phyloP scores from a whole-genome alignment of 2,113 vertebrate genomes.

The Hassar affinis region DNA sequence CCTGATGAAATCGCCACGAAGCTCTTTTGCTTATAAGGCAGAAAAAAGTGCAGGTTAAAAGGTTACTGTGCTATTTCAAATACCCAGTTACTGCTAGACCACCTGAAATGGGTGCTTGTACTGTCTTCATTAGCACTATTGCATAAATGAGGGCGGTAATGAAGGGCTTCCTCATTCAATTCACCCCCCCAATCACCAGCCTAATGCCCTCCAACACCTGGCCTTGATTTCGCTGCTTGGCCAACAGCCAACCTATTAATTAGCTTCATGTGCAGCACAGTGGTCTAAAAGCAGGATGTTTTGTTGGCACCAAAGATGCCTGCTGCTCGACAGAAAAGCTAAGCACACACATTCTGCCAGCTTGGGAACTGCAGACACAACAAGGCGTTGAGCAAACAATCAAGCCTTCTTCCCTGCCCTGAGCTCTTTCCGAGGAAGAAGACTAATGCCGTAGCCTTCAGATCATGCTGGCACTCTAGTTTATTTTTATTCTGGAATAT shows the following conservation, averaged over 20 bases:
- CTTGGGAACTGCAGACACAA: slow-evolving; percentile 20
- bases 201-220: slow-evolving; percentile 69
- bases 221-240: slow-evolving; percentile 62
- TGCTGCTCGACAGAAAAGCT: slow-evolving; percentile 57
- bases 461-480: slow-evolving; percentile 8
- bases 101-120: slow-evolving; percentile 53
- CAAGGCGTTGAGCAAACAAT: slow-evolving; percentile 19
- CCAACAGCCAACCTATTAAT: slow-evolving; percentile 59
- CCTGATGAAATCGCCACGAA: slow-evolving; percentile 38
- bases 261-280: slow-evolving; percentile 54
- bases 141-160: slow-evolving; percentile 66
- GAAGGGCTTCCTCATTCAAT: slow-evolving; percentile 62
- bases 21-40: slow-evolving; percentile 34
- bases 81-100: slow-evolving; percentile 53
- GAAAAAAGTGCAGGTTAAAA: slow-evolving; percentile 51
- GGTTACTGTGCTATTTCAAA: slow-evolving; percentile 24
- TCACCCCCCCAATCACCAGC: slow-evolving; percentile 47
- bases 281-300: slow-evolving; percentile 54
- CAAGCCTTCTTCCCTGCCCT: not conserved
- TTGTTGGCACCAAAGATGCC: slow-evolving; percentile 20
- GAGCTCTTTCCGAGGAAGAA: slow-evolving; percentile 19
- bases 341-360: slow-evolving; percentile 12
- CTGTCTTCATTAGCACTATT: slow-evolving; percentile 66
- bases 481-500: slow-evolving; percentile 36
- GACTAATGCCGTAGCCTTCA: slow-evolving; percentile 13